These are phyloP conservation scores for human DNA, from an alignment of 2,113 vertebrate species.

Conservation along the genomic window GRCh38 chr9:124743501-124744000, in stretches of 20 bases:
- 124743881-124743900: conserved; percentile 31
- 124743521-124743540: conserved; percentile 57
- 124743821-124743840: conserved; percentile 58
- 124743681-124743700: not conserved
- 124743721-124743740: conserved; percentile 27
- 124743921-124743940: not conserved
- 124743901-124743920: conserved; percentile 10
- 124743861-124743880: conserved; percentile 58
- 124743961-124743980: too few relatives aligned
- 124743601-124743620: conserved; percentile 61
- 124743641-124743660: conserved; percentile 59
- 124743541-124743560: conserved; percentile 69
- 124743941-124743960: too few relatives aligned
- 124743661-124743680: conserved; percentile 62
- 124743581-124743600: conserved; percentile 47
- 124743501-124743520: conserved; percentile 60
- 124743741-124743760: conserved; percentile 43
- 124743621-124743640: conserved; percentile 64
- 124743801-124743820: conserved; percentile 41
- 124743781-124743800: conserved; percentile 61
- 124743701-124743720: conserved; percentile 49
- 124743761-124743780: not conserved
- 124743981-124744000: too few relatives aligned
- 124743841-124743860: conserved; percentile 56
- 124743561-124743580: conserved; percentile 58